Percentiles rank a stretch among this genome's conserved stretches.
Conservation (phyloP, 1,140 invertebrate genomes). For the Heliothis subflexa region DNA sequence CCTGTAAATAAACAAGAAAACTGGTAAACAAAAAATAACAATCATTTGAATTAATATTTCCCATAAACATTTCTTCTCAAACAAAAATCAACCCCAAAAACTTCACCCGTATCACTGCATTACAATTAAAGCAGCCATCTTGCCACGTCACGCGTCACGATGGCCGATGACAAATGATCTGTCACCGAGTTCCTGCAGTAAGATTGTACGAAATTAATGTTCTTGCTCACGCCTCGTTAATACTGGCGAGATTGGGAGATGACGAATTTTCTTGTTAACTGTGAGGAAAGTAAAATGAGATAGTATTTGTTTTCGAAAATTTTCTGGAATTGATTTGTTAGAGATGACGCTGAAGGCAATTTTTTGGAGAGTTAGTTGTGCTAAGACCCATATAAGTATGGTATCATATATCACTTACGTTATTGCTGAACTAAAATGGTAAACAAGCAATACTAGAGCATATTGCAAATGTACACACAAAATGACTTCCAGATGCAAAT, state of each 20-base stretch:
- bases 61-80: not conserved
- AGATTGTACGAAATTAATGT: slow-evolving; percentile 59
- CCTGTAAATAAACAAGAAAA: no score
- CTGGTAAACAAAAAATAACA: no score
- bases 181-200: slow-evolving; percentile 45
- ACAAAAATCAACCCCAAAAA: slow-evolving; percentile 24
- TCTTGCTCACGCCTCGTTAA: slow-evolving; percentile 59
- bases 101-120: slow-evolving; percentile 30
- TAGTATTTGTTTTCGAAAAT: not conserved
- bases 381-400: no score
- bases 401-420: no score
- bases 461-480: not conserved
- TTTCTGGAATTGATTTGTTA: not conserved
- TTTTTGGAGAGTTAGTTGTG: no score
- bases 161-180: slow-evolving; percentile 59
- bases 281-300: not conserved
- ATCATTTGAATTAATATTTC: not conserved
- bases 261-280: slow-evolving; percentile 1
- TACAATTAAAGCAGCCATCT: slow-evolving; percentile 44
- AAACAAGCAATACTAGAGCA: not conserved
- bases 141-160: slow-evolving; percentile 46
- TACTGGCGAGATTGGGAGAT: slow-evolving; percentile 11
- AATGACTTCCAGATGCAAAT: slow-evolving; percentile 26
- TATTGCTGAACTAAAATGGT: not conserved
- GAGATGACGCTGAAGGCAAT: no score